These are phyloP conservation scores for Lepas anatifera DNA, from an alignment of 2,888 invertebrate species.

Conservation along the genomic window DNA sequence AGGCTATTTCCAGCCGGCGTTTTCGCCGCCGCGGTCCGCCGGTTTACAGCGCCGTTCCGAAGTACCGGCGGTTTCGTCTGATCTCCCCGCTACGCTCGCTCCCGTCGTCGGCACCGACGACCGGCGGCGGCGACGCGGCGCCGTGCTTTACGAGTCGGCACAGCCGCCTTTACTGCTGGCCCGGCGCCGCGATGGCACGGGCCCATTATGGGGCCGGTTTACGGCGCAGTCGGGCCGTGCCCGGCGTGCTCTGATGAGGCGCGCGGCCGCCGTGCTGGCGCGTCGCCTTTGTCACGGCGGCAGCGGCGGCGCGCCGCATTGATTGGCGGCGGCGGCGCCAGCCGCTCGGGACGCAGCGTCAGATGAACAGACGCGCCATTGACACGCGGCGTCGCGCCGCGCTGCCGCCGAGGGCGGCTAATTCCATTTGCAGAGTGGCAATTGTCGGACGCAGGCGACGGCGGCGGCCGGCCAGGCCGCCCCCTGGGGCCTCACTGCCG, in stretches of 20 bases:
- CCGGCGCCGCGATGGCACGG: neutral
- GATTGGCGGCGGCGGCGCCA: neutral
- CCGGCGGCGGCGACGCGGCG: neutral
- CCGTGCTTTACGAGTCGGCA: neutral
- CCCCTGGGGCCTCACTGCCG: neutral
- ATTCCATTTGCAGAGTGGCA: slow-evolving; percentile 12
- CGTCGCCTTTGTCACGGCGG: neutral
- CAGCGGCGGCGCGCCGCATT: neutral
- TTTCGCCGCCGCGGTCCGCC: too few species aligned
- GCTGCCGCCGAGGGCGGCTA: slow-evolving; percentile 1
- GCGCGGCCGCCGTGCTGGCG: neutral
- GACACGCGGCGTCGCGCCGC: neutral
- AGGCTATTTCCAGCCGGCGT: too few species aligned
- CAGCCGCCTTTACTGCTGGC: neutral
- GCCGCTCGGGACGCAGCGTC: neutral
- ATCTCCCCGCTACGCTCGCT: too few species aligned
- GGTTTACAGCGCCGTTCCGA: too few species aligned
- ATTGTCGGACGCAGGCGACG: neutral
- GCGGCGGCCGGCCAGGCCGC: neutral
- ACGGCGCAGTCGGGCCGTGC: neutral
- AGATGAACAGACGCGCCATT: neutral
- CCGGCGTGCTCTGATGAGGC: neutral
- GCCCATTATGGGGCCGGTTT: neutral
- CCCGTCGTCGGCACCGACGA: neutral
- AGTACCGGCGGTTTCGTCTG: too few species aligned